These are phyloP conservation scores for Crotalus viridis DNA, from an alignment of 2,113 vertebrate genomes.

Conservation along the genomic window DNA sequence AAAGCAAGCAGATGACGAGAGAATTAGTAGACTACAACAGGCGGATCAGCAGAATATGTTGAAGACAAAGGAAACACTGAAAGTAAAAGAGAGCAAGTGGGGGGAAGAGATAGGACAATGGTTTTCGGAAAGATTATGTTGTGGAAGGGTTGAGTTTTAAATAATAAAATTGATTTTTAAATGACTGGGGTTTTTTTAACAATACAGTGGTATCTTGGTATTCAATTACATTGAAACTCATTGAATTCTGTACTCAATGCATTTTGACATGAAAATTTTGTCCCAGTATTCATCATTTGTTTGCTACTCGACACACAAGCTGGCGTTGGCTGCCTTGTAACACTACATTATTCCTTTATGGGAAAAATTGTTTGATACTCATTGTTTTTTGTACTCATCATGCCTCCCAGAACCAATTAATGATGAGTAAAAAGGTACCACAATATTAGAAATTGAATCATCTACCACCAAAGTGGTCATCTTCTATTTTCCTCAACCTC, in stretches of 20 bases:
- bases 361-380: not conserved
- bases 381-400: not conserved
- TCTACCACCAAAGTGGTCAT: not conserved
- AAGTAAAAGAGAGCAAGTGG: not conserved
- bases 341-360: not conserved
- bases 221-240: not conserved
- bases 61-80: not conserved
- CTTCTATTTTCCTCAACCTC: not conserved
- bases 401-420: not conserved
- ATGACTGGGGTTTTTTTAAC: not conserved
- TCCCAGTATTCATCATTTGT: not conserved
- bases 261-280: not conserved
- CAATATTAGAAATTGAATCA: not conserved
- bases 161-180: not conserved
- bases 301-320: not conserved
- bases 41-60: not conserved
- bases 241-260: not conserved
- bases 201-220: not conserved
- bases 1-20: not conserved
- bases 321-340: not conserved
- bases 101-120: not conserved
- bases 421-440: not conserved
- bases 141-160: not conserved
- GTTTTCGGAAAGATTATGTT: not conserved
- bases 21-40: not conserved